Evolutionary conservation across 2,888 invertebrate species (phyloP).

Genomic region (Nephrocerus scutellatus): DNA sequence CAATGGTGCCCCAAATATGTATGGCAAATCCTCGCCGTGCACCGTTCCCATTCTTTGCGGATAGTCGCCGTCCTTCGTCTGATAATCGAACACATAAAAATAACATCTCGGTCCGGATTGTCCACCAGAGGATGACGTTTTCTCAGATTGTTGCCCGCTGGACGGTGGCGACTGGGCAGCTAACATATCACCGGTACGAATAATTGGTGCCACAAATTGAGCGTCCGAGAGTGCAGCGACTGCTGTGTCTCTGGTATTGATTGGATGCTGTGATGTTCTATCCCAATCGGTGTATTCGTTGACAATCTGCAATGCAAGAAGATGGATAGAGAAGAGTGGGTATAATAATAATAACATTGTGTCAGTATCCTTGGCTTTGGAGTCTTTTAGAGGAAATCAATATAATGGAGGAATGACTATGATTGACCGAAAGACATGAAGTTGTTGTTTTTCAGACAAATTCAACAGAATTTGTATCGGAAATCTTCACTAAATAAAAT

Average conservation of each 20-base stretch:
- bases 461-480: too few relatives aligned
- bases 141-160: constrained; percentile 25
- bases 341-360: too few relatives aligned
- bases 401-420: too few relatives aligned
- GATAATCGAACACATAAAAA: constrained; percentile 89
- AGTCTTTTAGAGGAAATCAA: too few relatives aligned
- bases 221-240: constrained; percentile 90
- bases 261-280: constrained; percentile 80
- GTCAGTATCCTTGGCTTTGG: too few relatives aligned
- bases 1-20: constrained; percentile 84
- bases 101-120: constrained; percentile 68
- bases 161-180: constrained; percentile 55
- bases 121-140: constrained; percentile 29
- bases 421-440: too few relatives aligned
- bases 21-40: constrained; percentile 86
- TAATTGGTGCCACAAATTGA: constrained; percentile 85
- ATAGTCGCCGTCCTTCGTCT: constrained; percentile 81
- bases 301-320: constrained; percentile 49
- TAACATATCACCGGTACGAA: constrained; percentile 75
- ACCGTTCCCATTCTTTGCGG: constrained; percentile 89
- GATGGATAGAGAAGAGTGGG: background rate
- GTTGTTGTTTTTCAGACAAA: too few relatives aligned
- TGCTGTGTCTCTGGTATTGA: constrained; percentile 80
- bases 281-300: constrained; percentile 99
- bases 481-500: too few relatives aligned